These are phyloP conservation scores for Pterobdella sp. DNA, from an alignment of 2,888 invertebrate genomes.

Conservation along the genomic window DNA sequence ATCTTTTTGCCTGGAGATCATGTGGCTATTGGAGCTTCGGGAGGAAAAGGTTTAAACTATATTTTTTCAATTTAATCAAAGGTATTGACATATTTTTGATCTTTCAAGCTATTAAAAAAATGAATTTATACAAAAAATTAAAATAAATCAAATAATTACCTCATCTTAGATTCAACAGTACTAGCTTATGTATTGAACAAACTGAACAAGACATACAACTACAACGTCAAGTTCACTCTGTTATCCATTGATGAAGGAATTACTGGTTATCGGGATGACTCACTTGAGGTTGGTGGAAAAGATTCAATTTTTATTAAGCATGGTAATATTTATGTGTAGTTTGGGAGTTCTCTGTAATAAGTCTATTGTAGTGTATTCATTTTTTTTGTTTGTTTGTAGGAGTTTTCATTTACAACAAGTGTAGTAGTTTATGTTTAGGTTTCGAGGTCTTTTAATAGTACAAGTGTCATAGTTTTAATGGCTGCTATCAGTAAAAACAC, in stretches of 20 bases:
- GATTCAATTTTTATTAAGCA: neutral
- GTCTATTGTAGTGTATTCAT: neutral
- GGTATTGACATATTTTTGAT: neutral
- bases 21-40: slow-evolving; percentile 78
- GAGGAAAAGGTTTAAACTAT: slow-evolving; percentile 52
- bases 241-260: slow-evolving; percentile 98
- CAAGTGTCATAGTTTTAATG: too few relatives aligned
- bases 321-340: neutral
- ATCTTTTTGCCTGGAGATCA: slow-evolving; percentile 75
- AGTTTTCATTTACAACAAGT: too few relatives aligned
- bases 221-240: slow-evolving; percentile 78
- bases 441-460: too few relatives aligned
- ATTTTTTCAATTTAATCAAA: neutral
- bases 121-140: neutral
- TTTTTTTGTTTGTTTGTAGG: slow-evolving; percentile 11
- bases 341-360: neutral
- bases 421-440: too few relatives aligned
- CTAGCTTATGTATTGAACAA: slow-evolving; percentile 84
- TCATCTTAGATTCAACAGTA: slow-evolving; percentile 77
- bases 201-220: slow-evolving; percentile 79
- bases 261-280: slow-evolving; percentile 59
- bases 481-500: too few relatives aligned
- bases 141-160: neutral
- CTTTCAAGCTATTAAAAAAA: neutral
- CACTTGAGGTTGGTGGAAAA: neutral